phyloP scores from a whole-genome alignment of 1,140 invertebrate genomes.

The Yoshiicerus persimilis region DNA sequence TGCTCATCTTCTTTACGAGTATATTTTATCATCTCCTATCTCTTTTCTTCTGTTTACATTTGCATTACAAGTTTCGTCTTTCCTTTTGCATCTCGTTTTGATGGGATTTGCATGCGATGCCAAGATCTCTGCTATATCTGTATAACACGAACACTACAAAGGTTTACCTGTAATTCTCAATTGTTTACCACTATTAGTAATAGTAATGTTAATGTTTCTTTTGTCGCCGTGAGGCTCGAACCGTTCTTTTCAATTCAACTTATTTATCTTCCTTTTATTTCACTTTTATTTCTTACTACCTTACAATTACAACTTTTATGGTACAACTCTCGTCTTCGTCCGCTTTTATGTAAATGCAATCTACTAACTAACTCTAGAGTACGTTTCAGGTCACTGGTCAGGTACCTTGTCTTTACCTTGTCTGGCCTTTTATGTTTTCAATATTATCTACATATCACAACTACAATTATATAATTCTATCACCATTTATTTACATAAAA shows the following conservation, averaged over 20 bases:
- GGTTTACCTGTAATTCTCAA: no score
- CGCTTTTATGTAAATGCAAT: not conserved
- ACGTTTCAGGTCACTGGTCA: not conserved
- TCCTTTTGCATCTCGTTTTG: not conserved
- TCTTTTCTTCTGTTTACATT: not conserved
- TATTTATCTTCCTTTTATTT: not conserved
- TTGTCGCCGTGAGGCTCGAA: not conserved
- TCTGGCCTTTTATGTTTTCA: not conserved
- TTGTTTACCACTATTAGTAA: no score
- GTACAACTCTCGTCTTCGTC: not conserved
- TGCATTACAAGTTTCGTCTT: not conserved
- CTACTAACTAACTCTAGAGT: not conserved
- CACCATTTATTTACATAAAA: not conserved
- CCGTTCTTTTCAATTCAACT: no score
- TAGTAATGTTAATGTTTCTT: no score
- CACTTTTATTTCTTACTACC: not conserved
- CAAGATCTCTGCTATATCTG: not conserved
- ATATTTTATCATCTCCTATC: not conserved
- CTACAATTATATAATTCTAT: not conserved
- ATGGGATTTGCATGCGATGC: not conserved
- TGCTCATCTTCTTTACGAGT: not conserved
- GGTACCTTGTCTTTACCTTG: not conserved
- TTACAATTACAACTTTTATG: not conserved
- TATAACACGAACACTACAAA: not conserved
- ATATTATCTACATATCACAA: not conserved